phyloP scores from a whole-genome alignment of 2,113 vertebrate species.

The Eira barbara region DNA sequence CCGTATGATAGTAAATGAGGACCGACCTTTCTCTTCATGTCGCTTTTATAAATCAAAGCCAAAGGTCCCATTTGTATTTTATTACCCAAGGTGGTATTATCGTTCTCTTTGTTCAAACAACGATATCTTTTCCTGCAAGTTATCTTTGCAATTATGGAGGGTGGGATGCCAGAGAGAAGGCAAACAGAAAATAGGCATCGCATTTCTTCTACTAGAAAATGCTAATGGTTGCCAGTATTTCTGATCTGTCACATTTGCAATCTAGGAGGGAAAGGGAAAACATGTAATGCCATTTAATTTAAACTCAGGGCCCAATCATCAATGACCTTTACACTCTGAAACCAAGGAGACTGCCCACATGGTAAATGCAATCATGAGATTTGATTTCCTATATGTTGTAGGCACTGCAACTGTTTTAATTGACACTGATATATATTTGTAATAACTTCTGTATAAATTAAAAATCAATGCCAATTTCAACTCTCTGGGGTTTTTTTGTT shows the following conservation, averaged over 20 bases:
- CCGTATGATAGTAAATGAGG: background rate
- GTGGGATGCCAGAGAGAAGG: background rate
- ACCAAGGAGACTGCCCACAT: slow-evolving; percentile 30
- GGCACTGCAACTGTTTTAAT: slow-evolving; percentile 77
- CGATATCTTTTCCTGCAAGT: slow-evolving; percentile 33
- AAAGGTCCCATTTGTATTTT: slow-evolving; percentile 38
- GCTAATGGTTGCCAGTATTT: background rate
- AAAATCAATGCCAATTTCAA: slow-evolving; percentile 81
- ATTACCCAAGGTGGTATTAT: slow-evolving; percentile 18
- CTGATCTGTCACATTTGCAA: slow-evolving; percentile 44
- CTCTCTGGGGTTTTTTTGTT: background rate
- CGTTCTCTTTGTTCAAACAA: slow-evolving; percentile 3
- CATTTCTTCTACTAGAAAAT: slow-evolving; percentile 1
- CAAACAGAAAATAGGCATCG: background rate
- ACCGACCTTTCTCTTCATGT: background rate
- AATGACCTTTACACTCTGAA: slow-evolving; percentile 69
- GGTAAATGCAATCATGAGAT: slow-evolving; percentile 77
- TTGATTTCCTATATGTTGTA: slow-evolving; percentile 79
- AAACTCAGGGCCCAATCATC: slow-evolving; percentile 67
- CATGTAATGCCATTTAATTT: slow-evolving; percentile 67
- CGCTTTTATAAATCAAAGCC: background rate
- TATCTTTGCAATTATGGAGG: background rate
- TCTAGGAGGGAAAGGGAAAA: background rate
- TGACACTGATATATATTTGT: slow-evolving; percentile 83
- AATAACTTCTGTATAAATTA: slow-evolving; percentile 80